Base-by-base conservation (phyloP, 2,888 invertebrate species). In the Harpalus rufipes region DNA sequence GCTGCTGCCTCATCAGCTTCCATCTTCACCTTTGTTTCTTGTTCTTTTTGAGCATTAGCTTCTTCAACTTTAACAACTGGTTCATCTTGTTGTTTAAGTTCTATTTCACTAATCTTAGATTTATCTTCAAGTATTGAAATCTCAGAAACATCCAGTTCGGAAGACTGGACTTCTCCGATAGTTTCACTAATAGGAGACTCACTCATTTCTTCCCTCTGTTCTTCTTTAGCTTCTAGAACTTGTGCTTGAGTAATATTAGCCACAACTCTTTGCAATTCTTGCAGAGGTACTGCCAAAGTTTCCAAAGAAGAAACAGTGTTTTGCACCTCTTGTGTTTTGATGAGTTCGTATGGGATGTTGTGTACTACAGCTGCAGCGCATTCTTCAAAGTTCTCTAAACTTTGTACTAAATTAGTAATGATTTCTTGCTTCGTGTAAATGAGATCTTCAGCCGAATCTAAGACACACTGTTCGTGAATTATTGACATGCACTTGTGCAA, bases 401-500 rank as follows among this genome's bases (percentile, higher is more conserved):
- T 68, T 72, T 58, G 51, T 39, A 59, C 80, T 16, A 85, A 18
- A 25, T 68, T 85, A 18, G 39, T 8, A 7, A 80, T 12, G 6
- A 85, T 61, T 72, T 85, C 80, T 58, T 79, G 65, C 32, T 72
- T 80, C 3, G 85, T 80, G 8, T 78, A 84, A 25, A 80, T 12
- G 5, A 85, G 21, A 14, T 85, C 59, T 68, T 80, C 85, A 39
- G 72, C 16, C 4, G 85, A 80, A 39, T 85, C 85, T 16, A 85
- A 41, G 0, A 41, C 59, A 56, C 85, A 85, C 39, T 85, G 85
- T 72, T 85, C 80, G 16, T 92, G 92, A 68, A 93, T 88, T 84
- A 91, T 90, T 90, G 92, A 91, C 85, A 93, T 89, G 59, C 92
- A 91, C 12, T 88, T 91, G 76, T 92, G 89, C 63, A 93, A 88